These are phyloP conservation scores for Melozone crissalis DNA, from an alignment of 2,113 vertebrate genomes.

Conservation along the genomic window DNA sequence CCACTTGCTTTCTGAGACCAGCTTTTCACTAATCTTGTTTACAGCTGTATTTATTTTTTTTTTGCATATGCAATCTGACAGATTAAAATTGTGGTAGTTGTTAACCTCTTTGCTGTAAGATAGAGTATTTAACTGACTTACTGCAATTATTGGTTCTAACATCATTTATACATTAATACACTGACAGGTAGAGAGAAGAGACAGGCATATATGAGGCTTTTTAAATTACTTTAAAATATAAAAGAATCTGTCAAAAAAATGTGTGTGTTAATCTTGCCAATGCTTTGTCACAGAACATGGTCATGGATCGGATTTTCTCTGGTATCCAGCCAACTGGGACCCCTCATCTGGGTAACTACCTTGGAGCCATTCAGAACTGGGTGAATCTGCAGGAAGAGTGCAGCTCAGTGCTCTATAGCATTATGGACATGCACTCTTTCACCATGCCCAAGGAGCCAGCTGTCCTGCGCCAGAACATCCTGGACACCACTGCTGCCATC, in stretches of 20 bases:
- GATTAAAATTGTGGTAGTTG: neutral
- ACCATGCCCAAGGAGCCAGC: constrained; percentile 85
- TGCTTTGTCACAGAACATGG: constrained; percentile 58
- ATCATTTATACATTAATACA: neutral
- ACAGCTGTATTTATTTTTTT: neutral
- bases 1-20: neutral
- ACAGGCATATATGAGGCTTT: neutral
- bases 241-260: neutral
- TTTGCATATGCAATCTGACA: neutral
- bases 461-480: constrained; percentile 78
- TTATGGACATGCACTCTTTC: constrained; percentile 94
- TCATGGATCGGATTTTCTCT: constrained; percentile 82
- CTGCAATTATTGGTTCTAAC: neutral
- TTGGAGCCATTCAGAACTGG: constrained; percentile 96
- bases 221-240: neutral
- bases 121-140: neutral
- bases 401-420: constrained; percentile 85
- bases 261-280: neutral
- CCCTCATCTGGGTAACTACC: constrained; percentile 92
- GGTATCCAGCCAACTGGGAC: constrained; percentile 94
- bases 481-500: constrained; percentile 89
- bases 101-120: neutral
- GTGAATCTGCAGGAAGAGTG: constrained; percentile 83
- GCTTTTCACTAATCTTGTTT: neutral
- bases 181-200: neutral